These are phyloP conservation scores for Alexandromys fortis DNA, from an alignment of 2,113 vertebrate genomes.

Conservation along the genomic window DNA sequence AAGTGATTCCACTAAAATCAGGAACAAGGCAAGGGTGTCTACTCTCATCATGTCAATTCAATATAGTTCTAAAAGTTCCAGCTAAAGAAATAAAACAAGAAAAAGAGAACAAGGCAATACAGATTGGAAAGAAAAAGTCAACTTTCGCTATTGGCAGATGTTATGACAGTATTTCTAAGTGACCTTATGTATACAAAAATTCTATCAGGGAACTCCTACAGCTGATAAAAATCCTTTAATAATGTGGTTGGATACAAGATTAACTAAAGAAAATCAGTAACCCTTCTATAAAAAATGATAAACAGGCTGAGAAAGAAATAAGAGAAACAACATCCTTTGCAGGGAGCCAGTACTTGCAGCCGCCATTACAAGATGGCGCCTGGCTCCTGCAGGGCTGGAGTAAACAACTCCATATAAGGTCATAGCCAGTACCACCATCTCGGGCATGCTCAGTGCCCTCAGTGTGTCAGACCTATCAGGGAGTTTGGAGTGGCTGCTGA, in stretches of 20 bases:
- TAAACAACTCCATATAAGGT: no score
- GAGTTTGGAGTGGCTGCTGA: no score
- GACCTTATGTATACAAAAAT: not conserved
- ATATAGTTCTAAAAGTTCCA: no score
- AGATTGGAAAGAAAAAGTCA: not conserved
- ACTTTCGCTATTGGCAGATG: not conserved
- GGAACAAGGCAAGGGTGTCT: not conserved
- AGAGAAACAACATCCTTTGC: not conserved
- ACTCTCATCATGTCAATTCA: not conserved
- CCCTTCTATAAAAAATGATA: not conserved
- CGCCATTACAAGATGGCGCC: no score
- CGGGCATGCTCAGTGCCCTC: no score
- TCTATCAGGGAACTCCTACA: not conserved
- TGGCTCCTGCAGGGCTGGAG: no score
- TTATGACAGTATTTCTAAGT: not conserved
- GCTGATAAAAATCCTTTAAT: not conserved
- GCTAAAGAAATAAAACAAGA: no score
- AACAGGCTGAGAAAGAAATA: not conserved
- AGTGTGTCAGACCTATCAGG: no score
- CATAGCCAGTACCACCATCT: no score
- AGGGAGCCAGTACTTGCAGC: no score
- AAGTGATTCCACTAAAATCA: not conserved
- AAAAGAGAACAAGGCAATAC: no score
- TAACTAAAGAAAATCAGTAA: not conserved
- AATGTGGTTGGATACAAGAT: not conserved